Conservation (phyloP, 2,113 vertebrate species). For the Phyllostomus hastatus region DNA sequence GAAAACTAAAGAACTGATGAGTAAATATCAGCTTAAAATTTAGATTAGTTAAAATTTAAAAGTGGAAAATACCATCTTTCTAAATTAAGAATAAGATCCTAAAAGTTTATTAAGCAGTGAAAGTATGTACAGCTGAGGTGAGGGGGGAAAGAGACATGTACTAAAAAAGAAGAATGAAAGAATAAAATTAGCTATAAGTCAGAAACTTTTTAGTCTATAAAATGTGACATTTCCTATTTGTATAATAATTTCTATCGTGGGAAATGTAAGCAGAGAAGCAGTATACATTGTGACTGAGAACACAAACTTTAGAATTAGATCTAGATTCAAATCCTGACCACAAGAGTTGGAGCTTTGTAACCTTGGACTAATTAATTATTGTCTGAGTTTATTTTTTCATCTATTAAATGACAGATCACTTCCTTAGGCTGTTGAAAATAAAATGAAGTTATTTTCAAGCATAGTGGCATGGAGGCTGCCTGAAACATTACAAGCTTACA, state of each 20-base stretch:
- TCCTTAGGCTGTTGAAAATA: neutral
- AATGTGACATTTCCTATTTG: neutral
- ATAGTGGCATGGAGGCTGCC: neutral
- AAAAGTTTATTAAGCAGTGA: neutral
- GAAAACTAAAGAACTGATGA: neutral
- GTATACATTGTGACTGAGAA: neutral
- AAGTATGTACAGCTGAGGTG: neutral
- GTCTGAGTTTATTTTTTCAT: neutral
- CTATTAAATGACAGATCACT: neutral
- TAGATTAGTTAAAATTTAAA: conserved; percentile 21
- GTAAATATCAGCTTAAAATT: neutral
- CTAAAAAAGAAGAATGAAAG: neutral
- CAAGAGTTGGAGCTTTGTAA: neutral
- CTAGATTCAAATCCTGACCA: neutral
- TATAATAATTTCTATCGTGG: conserved; percentile 15
- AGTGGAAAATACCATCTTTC: neutral
- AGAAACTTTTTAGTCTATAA: neutral
- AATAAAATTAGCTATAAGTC: conserved; percentile 10
- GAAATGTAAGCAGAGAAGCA: neutral
- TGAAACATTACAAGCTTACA: neutral
- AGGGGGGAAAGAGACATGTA: neutral
- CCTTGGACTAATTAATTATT: neutral
- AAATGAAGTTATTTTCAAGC: conserved; percentile 33
- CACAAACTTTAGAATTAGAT: neutral
- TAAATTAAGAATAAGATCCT: neutral